These are phyloP conservation scores for Chaenodraco wilsoni DNA, from an alignment of 2,797 vertebrate genomes.

Conservation along the genomic window DNA sequence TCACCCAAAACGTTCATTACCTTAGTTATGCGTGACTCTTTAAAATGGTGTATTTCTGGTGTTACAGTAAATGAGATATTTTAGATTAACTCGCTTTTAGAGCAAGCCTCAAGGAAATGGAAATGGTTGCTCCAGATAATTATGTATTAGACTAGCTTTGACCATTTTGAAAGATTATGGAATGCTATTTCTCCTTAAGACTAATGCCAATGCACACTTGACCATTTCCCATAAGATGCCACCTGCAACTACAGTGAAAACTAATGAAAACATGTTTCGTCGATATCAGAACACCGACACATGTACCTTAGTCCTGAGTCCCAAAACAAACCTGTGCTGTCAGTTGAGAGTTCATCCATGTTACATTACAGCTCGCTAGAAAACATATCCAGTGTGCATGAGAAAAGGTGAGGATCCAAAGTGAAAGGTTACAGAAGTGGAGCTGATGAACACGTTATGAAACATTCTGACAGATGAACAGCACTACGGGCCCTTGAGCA, in stretches of 20 bases:
- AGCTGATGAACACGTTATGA: slow-evolving; percentile 49
- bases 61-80: too few relatives aligned
- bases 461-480: slow-evolving; percentile 40
- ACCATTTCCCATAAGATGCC: not conserved
- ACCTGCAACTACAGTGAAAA: not conserved
- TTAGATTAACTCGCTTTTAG: too few relatives aligned
- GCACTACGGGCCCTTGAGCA: slow-evolving; percentile 46
- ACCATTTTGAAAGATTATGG: not conserved
- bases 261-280: not conserved
- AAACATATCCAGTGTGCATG: not conserved
- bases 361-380: not conserved
- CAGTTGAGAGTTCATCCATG: not conserved
- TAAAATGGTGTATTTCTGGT: too few relatives aligned
- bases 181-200: not conserved
- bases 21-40: too few relatives aligned
- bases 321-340: not conserved
- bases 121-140: not conserved
- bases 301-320: not conserved
- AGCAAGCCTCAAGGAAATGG: too few relatives aligned
- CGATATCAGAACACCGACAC: not conserved
- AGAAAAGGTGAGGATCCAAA: slow-evolving; percentile 4
- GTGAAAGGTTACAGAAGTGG: slow-evolving; percentile 44
- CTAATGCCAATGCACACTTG: not conserved
- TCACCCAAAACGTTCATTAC: too few relatives aligned
- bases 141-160: not conserved